A percentile compares a stretch with the other conserved stretches of the same genome.
Evolutionary conservation across 2,797 vertebrate genomes (phyloP).

Genomic region (Mus caroli): DNA sequence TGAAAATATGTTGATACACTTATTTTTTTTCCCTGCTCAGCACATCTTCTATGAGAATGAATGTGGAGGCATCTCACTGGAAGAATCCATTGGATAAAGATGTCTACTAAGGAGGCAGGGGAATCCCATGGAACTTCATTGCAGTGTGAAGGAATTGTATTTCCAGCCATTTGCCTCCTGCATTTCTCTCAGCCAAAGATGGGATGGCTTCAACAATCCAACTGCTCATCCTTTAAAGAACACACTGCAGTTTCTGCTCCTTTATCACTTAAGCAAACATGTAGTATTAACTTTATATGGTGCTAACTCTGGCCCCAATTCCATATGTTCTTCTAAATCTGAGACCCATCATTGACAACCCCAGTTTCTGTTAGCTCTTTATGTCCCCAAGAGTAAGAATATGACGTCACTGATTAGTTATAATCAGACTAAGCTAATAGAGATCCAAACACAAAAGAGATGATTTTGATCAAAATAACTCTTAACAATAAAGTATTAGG

Average conservation of each 20-base stretch:
- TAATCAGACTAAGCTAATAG: not conserved
- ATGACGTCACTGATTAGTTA: not conserved
- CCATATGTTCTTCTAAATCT: not conserved
- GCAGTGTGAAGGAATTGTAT: not conserved
- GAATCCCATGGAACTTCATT: not conserved
- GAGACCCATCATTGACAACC: not conserved
- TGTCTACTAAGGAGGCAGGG: not conserved
- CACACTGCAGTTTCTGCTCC: not conserved
- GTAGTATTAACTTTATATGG: not conserved
- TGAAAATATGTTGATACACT: not conserved
- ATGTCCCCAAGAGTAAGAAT: not conserved
- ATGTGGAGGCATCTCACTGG: not conserved
- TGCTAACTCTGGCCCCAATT: not conserved
- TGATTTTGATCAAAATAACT: not conserved
- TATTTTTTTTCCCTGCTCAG: not conserved
- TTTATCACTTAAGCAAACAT: not conserved
- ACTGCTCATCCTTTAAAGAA: not conserved
- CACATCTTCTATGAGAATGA: not conserved
- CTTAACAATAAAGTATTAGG: not conserved
- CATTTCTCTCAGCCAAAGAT: not conserved
- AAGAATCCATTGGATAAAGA: not conserved
- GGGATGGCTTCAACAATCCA: not conserved
- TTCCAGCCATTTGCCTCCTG: not conserved
- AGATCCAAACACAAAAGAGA: not conserved
- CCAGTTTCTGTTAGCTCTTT: not conserved